Evolutionary conservation across 2,797 vertebrate species (phyloP), one percentile per base, ranked within the genome.

Genomic region (Channa striata): DNA sequence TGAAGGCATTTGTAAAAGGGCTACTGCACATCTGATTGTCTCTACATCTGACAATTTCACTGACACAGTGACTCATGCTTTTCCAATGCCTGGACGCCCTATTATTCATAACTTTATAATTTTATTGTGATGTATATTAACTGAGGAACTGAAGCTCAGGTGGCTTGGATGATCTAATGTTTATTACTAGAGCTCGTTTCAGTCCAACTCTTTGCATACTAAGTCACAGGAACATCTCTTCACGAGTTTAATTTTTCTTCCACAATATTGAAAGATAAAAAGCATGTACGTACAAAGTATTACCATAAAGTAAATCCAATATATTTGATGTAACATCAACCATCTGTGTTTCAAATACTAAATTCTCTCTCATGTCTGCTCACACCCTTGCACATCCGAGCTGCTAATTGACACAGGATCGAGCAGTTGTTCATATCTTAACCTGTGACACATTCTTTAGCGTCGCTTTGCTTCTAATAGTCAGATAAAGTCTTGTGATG

Each of bases 371-470:
- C 46, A 40, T 70, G 50, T 68, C 17, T 5, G 14, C 50, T 44
- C 23, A 6, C n/a, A 48, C 17, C 42, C 0, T 4, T 0, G 1
- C 20, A 43, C 23, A 80, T 34, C 40, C 10, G 7, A 67, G 34
- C 23, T 50, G 52, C 30, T 77, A 78, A 82, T 21, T 63, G 34
- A 69, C 6, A 40, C 20, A 37, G 51, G 58, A 11, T 17, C 7
- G 36, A 72, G 16, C 13, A 52, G 6, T 44, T n/a, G 19, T 43
- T 74, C 13, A 0, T 59, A 50, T 52, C 48, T 1, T 43, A 1
- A 39, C 21, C 17, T 0, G 1, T 25, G 3, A 9, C 42, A 49
- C 20, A 8, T 25, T 30, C 39, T 0, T 58, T 39, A 17, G 52
- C 46, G 46, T 40, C 21, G 37, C 37, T 58, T 56, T 23, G 23